Conservation (phyloP, 1,140 invertebrate genomes). For the fruit fly (Drosophila melanogaster) region Release_6_plus_ISO1_MT NC_004354.4:6303001-6303500, state of each 20-base stretch:
- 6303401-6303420: neutral
- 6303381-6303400: conserved; percentile 34
- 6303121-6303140: conserved; percentile 35
- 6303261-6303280: neutral
- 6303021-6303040: conserved; percentile 11
- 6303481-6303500: neutral
- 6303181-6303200: conserved; percentile 26
- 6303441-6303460: neutral
- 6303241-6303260: conserved; percentile 30
- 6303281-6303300: neutral
- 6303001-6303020: conserved; percentile 8
- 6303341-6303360: conserved; percentile 36
- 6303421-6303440: neutral
- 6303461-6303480: too few relatives aligned
- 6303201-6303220: neutral
- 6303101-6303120: conserved; percentile 66
- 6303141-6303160: conserved; percentile 1
- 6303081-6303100: conserved; percentile 74
- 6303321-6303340: conserved; percentile 26
- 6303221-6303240: conserved; percentile 29
- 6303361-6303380: conserved; percentile 21
- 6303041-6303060: conserved; percentile 63
- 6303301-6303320: conserved; percentile 51
- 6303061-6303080: conserved; percentile 65
- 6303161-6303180: conserved; percentile 9